phyloP scores from a whole-genome alignment of 2,113 vertebrate genomes.

The Pholis gunnellus region DNA sequence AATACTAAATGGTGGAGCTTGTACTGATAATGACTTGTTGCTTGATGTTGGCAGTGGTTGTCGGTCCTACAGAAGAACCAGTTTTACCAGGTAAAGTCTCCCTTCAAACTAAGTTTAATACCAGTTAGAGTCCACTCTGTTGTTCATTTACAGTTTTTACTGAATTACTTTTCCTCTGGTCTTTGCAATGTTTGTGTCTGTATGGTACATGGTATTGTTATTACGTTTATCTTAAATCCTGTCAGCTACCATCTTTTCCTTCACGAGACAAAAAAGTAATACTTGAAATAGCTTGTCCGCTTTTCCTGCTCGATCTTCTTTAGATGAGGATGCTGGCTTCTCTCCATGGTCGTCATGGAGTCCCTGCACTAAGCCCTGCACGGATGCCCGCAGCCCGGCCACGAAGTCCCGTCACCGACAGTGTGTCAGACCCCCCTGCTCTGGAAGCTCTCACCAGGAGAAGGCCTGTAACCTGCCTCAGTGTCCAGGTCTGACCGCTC shows the following conservation, averaged over 20 bases:
- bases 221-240: not conserved
- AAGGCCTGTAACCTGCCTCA: conserved; percentile 89
- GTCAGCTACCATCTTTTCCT: not conserved
- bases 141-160: not conserved
- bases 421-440: conserved; percentile 82
- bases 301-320: not conserved
- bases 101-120: not conserved
- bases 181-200: not conserved
- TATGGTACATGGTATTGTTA: not conserved
- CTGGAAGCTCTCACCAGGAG: conserved; percentile 82
- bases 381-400: conserved; percentile 76
- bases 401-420: conserved; percentile 83
- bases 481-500: conserved; percentile 82
- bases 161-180: not conserved
- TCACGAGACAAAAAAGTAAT: not conserved
- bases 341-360: conserved; percentile 86
- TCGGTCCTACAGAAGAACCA: conserved; percentile 79
- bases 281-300: not conserved
- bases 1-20: not conserved
- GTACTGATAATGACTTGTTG: not conserved
- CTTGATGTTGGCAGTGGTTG: conserved; percentile 63
- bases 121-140: not conserved
- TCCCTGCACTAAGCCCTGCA: conserved; percentile 88
- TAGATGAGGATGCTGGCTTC: conserved; percentile 83
- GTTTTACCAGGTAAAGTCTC: conserved; percentile 69